These are phyloP conservation scores for Maniola hyperantus DNA, from an alignment of 2,888 invertebrate species.

Conservation along the genomic window DNA sequence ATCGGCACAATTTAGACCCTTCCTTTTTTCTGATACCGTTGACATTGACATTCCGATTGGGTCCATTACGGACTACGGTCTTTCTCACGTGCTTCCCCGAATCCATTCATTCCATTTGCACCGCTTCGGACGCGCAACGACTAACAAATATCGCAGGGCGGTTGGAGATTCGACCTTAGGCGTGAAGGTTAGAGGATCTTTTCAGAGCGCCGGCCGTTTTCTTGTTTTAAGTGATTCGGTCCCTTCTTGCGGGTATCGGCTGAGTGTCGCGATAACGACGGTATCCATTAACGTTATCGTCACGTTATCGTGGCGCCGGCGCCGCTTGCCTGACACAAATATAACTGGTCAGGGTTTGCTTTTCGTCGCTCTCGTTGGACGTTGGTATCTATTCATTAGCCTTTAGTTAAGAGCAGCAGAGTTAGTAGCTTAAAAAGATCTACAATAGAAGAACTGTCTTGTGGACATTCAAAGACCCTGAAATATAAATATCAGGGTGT, in stretches of 20 bases:
- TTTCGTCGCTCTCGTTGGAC: slow-evolving; percentile 53
- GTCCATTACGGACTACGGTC: slow-evolving; percentile 67
- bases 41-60: slow-evolving; percentile 71
- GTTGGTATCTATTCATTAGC: slow-evolving; percentile 44
- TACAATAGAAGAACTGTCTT: too few species aligned
- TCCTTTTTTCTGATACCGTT: slow-evolving; percentile 62
- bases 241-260: slow-evolving; percentile 54
- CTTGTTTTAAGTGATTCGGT: slow-evolving; percentile 46
- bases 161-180: slow-evolving; percentile 54
- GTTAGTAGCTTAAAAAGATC: too few species aligned
- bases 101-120: slow-evolving; percentile 71
- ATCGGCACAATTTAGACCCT: slow-evolving; percentile 53
- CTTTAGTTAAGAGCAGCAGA: slow-evolving; percentile 25
- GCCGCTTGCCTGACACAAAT: slow-evolving; percentile 59
- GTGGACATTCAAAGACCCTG: too few species aligned
- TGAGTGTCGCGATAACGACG: slow-evolving; percentile 66
- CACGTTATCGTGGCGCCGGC: slow-evolving; percentile 76
- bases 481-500: too few species aligned
- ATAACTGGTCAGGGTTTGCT: slow-evolving; percentile 62
- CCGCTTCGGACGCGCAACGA: slow-evolving; percentile 43
- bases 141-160: slow-evolving; percentile 36
- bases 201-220: slow-evolving; percentile 32
- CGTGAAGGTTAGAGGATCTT: slow-evolving; percentile 35
- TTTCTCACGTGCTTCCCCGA: slow-evolving; percentile 73
- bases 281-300: slow-evolving; percentile 79